A percentile compares a stretch with the other conserved stretches of the same genome.
Conservation (phyloP, 1,140 invertebrate genomes). For the Musca domestica region DNA sequence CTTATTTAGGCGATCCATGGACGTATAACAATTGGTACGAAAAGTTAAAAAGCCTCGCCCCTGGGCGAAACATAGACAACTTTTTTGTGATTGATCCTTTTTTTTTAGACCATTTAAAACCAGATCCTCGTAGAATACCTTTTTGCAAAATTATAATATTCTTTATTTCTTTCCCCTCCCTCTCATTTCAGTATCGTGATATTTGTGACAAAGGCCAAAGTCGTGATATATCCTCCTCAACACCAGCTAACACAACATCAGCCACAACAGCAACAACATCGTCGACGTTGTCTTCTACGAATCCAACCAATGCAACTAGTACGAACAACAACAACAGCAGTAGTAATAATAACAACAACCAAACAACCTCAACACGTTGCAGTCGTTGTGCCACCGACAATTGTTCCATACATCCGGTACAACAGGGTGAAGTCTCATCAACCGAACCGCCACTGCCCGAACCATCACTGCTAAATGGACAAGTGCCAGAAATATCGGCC, state of each 20-base stretch:
- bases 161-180: too few species aligned
- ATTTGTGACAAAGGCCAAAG: constrained; percentile 54
- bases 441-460: constrained; percentile 65
- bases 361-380: constrained; percentile 48
- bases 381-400: constrained; percentile 56
- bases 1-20: too few species aligned
- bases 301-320: constrained; percentile 11
- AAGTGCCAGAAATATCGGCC: constrained; percentile 65
- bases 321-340: constrained; percentile 42
- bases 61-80: too few species aligned
- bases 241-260: constrained; percentile 13
- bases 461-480: constrained; percentile 53
- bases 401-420: constrained; percentile 72
- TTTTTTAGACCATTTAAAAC: too few species aligned
- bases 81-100: too few species aligned
- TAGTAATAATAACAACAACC: constrained; percentile 36
- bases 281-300: constrained; percentile 22
- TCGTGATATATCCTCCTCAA: constrained; percentile 50
- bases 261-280: too few species aligned
- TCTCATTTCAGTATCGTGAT: constrained; percentile 48
- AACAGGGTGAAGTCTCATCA: constrained; percentile 89
- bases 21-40: too few species aligned
- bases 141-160: too few species aligned
- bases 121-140: too few species aligned
- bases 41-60: too few species aligned